Evolutionary conservation across 2,113 vertebrate genomes (phyloP).

Genomic region (Serilophus lunatus): DNA sequence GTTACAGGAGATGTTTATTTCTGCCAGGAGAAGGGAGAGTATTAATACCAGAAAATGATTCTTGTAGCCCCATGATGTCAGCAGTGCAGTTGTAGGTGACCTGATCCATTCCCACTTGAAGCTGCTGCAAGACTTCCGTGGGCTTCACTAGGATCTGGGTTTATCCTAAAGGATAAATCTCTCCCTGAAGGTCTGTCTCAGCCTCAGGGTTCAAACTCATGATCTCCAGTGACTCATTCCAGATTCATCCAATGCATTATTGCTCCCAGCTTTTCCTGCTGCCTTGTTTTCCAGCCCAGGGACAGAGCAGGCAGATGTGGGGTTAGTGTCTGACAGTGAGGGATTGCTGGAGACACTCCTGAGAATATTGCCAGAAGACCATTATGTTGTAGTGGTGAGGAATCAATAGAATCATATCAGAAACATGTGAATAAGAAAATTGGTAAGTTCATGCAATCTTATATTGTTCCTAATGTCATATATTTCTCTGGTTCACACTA

Average conservation of each 20-base stretch:
- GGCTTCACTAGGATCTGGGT: neutral
- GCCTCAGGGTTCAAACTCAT: neutral
- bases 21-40: neutral
- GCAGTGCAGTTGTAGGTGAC: neutral
- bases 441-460: neutral
- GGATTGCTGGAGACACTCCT: neutral
- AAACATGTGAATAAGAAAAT: neutral
- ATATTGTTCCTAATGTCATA: rapidly evolving
- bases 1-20: neutral
- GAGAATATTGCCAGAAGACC: neutral
- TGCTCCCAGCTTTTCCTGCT: neutral
- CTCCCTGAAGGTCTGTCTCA: neutral
- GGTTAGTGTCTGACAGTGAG: neutral
- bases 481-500: neutral
- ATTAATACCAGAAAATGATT: neutral
- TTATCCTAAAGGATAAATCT: neutral
- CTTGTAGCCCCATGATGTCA: neutral
- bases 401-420: neutral
- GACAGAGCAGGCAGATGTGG: neutral
- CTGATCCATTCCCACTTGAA: neutral
- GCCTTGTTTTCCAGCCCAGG: neutral
- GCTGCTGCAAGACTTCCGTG: neutral
- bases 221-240: neutral
- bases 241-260: neutral
- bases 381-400: neutral